Conservation (phyloP, 2,797 vertebrate genomes). For the Pantherophis alleghaniensis region DNA sequence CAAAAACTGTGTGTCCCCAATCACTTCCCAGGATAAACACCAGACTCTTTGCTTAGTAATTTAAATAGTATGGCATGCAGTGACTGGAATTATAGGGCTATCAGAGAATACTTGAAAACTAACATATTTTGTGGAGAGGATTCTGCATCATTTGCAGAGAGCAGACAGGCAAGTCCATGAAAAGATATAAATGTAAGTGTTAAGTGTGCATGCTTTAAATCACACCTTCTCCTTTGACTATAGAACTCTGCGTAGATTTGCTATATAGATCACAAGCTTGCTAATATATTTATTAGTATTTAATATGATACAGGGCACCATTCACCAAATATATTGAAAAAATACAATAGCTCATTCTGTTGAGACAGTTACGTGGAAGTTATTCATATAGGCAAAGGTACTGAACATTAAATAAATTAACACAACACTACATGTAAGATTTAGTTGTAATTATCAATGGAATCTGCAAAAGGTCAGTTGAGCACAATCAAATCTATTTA, state of each 20-base stretch:
- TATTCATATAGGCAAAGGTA: neutral
- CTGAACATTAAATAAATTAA: slow-evolving; percentile 9
- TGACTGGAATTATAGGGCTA: neutral
- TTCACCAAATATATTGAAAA: neutral
- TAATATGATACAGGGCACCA: neutral
- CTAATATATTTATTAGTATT: neutral
- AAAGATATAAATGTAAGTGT: neutral
- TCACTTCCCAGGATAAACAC: neutral
- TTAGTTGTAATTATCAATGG: neutral
- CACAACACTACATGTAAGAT: neutral
- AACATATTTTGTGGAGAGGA: neutral
- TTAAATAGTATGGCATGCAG: neutral
- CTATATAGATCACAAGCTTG: neutral
- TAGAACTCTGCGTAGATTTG: neutral
- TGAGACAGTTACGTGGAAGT: neutral
- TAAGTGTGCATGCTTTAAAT: neutral
- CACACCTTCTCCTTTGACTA: neutral
- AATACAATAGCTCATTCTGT: neutral
- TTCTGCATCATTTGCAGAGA: neutral
- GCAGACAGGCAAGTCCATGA: neutral
- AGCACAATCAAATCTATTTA: slow-evolving; percentile 20
- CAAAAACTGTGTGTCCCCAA: neutral
- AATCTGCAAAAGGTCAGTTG: slow-evolving; percentile 1
- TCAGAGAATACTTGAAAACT: neutral
- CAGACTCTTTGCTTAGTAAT: neutral